Conservation (phyloP, 2,113 vertebrate genomes). For the Fukomys damarensis region DNA sequence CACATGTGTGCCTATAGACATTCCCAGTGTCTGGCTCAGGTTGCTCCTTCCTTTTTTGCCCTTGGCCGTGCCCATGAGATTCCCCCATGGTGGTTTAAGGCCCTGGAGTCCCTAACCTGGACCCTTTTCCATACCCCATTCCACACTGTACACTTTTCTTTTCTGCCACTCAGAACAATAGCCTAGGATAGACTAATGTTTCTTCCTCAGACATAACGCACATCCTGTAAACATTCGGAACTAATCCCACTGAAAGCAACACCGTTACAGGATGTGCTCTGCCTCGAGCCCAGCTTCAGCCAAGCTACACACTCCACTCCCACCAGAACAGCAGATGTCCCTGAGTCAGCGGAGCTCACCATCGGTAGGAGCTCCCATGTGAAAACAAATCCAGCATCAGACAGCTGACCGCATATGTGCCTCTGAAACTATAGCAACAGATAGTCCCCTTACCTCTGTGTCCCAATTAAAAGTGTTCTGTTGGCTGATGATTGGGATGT, state of each 20-base stretch:
- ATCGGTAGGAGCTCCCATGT: constrained; percentile 49
- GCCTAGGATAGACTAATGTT: neutral
- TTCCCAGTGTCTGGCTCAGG: neutral
- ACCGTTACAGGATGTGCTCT: neutral
- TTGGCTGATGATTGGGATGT: constrained; percentile 73
- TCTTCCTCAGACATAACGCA: neutral
- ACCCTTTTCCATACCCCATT: neutral
- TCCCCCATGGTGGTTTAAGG: neutral
- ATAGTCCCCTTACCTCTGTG: constrained; percentile 73
- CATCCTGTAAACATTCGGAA: neutral
- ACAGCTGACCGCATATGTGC: constrained; percentile 61
- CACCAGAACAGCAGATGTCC: constrained; percentile 67
- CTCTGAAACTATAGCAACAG: constrained; percentile 79
- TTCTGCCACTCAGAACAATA: neutral
- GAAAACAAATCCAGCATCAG: constrained; percentile 73
- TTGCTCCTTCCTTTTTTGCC: neutral
- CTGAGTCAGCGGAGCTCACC: constrained; percentile 45
- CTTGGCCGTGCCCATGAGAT: neutral
- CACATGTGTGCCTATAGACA: neutral
- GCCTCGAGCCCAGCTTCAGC: neutral
- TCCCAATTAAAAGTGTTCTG: constrained; percentile 79
- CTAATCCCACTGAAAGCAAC: neutral
- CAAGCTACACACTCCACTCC: neutral
- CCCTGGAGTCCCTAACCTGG: neutral
- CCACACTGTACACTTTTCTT: neutral